Evolutionary conservation across 2,797 vertebrate species (phyloP), one percentile per base, ranked within the genome.

Genomic region (Rhynchonycteris naso): DNA sequence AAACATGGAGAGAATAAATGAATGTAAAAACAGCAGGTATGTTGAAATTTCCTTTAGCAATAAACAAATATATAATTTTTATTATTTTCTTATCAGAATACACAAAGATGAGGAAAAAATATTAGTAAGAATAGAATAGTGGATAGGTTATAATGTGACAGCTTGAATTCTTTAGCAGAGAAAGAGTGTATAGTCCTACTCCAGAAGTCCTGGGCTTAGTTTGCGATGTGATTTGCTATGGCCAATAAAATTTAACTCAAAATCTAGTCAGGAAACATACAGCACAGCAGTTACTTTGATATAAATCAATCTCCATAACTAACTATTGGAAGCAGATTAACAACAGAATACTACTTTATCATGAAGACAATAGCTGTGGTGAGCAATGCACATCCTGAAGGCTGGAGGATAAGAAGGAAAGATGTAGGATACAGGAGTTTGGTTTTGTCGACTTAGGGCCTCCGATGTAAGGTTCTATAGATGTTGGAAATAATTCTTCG

Each of bases 1-100:
- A 30, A 81, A 87, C 91, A 66, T 12, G 33, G 10, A 71, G 12
- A 92, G 65, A 16, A 81, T 38, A 89, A 90, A 89, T 76, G 15
- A 33, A 22, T 93, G 4, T 56, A 89, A 26, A 90, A 88, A 65
- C 35, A 61, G 5, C 69, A n/a, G 47, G 18, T 68, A 54, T 78
- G 3, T 33, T 93, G 13, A 87, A 82, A 81, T 69, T 91, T 92
- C 10, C 7, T 91, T 76, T 61, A 71, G 58, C 50, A 84, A 80
- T 43, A 66, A 2, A 80, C 7, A 63, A n/a, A 28, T 2, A 6
- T 43, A 63, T 28, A 43, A 43, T 88, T 95, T 88, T 14, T 74
- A 88, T 95, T 65, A 92, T 65, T 95, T 95, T 13, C 7, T 87
- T 79, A 54, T 78, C 50, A 43, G 4, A 7, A 86, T 65, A 91